Evolutionary conservation across 2,797 vertebrate genomes (phyloP), one percentile per base, ranked within the genome.

Genomic region (Siniperca scherzeri): DNA sequence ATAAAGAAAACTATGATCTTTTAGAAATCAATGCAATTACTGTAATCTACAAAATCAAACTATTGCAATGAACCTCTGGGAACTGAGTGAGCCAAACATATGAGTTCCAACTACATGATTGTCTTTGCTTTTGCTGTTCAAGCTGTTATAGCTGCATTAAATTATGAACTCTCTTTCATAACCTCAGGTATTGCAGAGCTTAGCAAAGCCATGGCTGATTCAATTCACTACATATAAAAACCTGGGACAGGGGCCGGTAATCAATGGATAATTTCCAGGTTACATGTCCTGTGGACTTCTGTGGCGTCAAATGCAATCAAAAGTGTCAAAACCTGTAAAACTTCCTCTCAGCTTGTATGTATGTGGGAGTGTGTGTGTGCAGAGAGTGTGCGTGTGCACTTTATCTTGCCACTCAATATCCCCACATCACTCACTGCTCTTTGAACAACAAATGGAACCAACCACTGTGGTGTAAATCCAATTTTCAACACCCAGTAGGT

Each of bases 231-330:
- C 89, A 83, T 82, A 92, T 89, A 92, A 92, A 92, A 92, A 82
- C n/a, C 76, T 42, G 30, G 71, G 76, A 90, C 81, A 84, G 76
- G 68, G 71, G 68, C 70, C 83, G 77, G 79, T 90, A 92, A 95
- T 94, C 93, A 94, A 93, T 93, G 90, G 92, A 85, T 94, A 84
- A 92, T 93, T 93, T 94, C 91, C 88, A 89, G 12, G 36, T 89
- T 91, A 80, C 92, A 88, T 85, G 87, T 94, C 90, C 87, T 88
- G 90, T 90, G 88, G 85, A 92, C 86, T 91, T 88, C 80, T 72
- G 82, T 67, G 79, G 81, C 91, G 93, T 91, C 83, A 86, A 84
- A 93, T 82, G 87, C 85, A 93, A 94, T 95, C 91, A 93, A 88
- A 94, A 90, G 89, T 94, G 94, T 92, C 92, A 91, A 87, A 93